A percentile compares a stretch with the other conserved stretches of the same genome.
Evolutionary conservation across 1,140 invertebrate species (phyloP).

Genomic region (Drosophila saltans): DNA sequence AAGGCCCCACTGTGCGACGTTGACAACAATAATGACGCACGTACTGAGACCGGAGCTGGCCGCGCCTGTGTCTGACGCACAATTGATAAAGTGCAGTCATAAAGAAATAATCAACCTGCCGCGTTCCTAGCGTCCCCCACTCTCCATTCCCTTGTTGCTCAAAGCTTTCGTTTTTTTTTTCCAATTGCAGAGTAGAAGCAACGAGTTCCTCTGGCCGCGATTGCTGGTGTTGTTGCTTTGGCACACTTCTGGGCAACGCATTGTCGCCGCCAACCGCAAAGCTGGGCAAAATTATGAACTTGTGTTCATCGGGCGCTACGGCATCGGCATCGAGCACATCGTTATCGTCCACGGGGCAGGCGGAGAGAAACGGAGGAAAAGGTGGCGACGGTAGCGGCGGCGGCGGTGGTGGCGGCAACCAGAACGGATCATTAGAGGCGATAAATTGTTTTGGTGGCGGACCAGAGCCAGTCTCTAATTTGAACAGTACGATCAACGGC

Average conservation of each 20-base stretch:
- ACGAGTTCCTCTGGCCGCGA: constrained; percentile 64
- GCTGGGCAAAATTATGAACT: constrained; percentile 83
- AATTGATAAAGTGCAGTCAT: constrained; percentile 70
- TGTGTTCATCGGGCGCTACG: constrained; percentile 81
- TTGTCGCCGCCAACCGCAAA: constrained; percentile 78
- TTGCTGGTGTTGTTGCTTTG: constrained; percentile 66
- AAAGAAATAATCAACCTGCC: constrained; percentile 39
- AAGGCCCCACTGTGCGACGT: no score
- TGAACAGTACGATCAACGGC: constrained; percentile 19
- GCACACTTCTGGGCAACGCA: constrained; percentile 77
- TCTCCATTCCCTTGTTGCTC: not conserved
- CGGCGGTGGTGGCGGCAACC: constrained; percentile 41
- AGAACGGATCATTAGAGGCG: constrained; percentile 33
- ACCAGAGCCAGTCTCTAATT: constrained; percentile 12
- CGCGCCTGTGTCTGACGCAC: constrained; percentile 45
- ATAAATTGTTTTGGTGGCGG: constrained; percentile 54
- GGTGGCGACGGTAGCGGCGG: constrained; percentile 33
- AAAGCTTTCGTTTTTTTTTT: not conserved
- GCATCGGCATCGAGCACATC: constrained; percentile 80
- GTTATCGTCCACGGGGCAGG: constrained; percentile 71
- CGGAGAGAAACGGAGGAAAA: constrained; percentile 57
- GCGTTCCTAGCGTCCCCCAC: not conserved
- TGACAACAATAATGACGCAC: constrained; percentile 49
- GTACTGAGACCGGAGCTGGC: constrained; percentile 32
- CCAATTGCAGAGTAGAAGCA: constrained; percentile 50